These are phyloP conservation scores for Euzetes globulus DNA, from an alignment of 2,888 invertebrate species.

Conservation along the genomic window DNA sequence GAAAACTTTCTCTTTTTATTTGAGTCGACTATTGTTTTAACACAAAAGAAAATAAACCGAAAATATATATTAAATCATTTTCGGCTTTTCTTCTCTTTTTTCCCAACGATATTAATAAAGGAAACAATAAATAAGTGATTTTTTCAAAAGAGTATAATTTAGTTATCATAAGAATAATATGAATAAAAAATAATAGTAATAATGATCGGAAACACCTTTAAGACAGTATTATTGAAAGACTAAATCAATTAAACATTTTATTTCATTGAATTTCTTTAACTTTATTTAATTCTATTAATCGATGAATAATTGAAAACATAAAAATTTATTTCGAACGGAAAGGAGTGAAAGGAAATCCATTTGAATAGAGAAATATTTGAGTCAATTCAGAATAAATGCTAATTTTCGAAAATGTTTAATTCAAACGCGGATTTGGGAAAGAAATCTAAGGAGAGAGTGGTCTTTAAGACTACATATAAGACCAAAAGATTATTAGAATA, in stretches of 20 bases:
- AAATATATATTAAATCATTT: neutral
- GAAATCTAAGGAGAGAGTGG: neutral
- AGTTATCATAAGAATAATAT: neutral
- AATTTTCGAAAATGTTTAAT: neutral
- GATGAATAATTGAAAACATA: neutral
- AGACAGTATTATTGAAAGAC: neutral
- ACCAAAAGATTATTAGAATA: neutral
- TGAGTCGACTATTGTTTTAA: constrained; percentile 6
- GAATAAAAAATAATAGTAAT: neutral
- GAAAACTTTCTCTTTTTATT: neutral
- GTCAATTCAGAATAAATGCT: no score
- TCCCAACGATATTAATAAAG: neutral
- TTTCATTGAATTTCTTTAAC: neutral
- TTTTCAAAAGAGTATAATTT: neutral
- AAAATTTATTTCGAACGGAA: no score
- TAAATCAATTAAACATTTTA: neutral
- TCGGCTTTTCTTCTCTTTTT: neutral
- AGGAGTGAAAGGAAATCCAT: no score
- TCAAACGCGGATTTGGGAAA: neutral
- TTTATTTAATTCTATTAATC: neutral
- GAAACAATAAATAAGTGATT: neutral
- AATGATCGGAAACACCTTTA: neutral
- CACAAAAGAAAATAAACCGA: neutral
- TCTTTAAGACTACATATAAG: neutral
- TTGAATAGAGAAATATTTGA: no score